These are phyloP conservation scores for Pantala flavescens DNA, from an alignment of 1,140 invertebrate genomes.

Conservation along the genomic window DNA sequence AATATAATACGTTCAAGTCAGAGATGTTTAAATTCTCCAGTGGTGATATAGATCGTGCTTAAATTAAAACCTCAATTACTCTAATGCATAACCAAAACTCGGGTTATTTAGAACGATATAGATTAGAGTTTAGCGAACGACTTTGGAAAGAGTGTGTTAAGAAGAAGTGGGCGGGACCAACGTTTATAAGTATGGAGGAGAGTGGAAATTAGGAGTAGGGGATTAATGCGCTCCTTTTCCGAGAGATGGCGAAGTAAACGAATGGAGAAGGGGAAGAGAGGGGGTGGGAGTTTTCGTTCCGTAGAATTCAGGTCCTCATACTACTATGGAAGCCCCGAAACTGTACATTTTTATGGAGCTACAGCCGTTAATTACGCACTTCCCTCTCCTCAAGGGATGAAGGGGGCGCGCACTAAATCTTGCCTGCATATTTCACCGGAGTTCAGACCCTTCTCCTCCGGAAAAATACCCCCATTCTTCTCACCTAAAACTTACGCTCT, in stretches of 20 bases:
- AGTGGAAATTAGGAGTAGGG: not conserved
- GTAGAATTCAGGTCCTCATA: not conserved
- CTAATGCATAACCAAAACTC: too few species aligned
- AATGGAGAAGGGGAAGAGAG: not conserved
- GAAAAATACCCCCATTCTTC: not conserved
- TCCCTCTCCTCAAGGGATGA: not conserved
- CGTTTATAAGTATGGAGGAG: not conserved
- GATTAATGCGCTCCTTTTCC: not conserved
- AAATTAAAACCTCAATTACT: too few species aligned
- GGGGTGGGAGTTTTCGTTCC: not conserved
- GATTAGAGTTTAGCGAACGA: too few species aligned
- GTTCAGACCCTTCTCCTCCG: not conserved
- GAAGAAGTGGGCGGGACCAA: not conserved
- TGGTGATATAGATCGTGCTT: too few species aligned
- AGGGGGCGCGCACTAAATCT: not conserved
- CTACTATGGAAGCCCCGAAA: not conserved
- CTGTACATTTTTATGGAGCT: not conserved
- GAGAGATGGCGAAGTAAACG: not conserved
- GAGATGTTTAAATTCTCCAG: too few species aligned
- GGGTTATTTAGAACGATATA: too few species aligned
- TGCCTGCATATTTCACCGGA: not conserved
- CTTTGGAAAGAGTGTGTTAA: not conserved
- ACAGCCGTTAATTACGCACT: not conserved
- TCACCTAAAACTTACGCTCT: not conserved
- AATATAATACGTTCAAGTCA: too few species aligned